Conservation (phyloP, 1,140 invertebrate species). For the Drosophila bocki region DNA sequence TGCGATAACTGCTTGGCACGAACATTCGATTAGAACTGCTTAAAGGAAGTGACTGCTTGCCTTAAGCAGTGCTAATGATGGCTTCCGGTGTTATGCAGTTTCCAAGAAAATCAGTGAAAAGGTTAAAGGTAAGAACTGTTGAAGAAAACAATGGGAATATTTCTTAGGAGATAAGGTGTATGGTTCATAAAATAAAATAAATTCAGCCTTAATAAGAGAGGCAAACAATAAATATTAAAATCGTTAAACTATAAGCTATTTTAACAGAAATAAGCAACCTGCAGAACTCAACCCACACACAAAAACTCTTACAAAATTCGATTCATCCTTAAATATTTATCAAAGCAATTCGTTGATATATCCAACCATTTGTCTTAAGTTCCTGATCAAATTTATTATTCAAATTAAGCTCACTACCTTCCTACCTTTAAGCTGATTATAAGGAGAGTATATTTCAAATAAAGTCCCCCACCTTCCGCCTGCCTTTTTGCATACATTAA, state of each 20-base stretch:
- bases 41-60: conserved; percentile 10
- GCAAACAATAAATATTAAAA: neutral
- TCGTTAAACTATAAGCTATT: no score
- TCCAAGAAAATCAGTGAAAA: neutral
- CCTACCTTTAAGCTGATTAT: conserved; percentile 1
- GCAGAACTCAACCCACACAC: neutral
- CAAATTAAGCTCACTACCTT: neutral
- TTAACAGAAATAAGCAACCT: neutral
- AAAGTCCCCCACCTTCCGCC: neutral
- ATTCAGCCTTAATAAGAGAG: neutral
- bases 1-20: conserved; percentile 35
- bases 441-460: conserved; percentile 14
- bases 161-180: neutral
- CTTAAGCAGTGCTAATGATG: conserved; percentile 5
- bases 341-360: neutral
- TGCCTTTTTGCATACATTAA: conserved; percentile 15
- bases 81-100: conserved; percentile 4
- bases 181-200: neutral
- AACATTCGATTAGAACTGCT: conserved; percentile 2
- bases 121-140: neutral
- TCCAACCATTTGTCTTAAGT: neutral
- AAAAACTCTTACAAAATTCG: neutral
- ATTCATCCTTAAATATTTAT: neutral
- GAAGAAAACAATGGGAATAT: neutral
- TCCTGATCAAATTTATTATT: conserved; percentile 10